Conservation (phyloP, 2,113 vertebrate genomes). For the Xenus cinereus region DNA sequence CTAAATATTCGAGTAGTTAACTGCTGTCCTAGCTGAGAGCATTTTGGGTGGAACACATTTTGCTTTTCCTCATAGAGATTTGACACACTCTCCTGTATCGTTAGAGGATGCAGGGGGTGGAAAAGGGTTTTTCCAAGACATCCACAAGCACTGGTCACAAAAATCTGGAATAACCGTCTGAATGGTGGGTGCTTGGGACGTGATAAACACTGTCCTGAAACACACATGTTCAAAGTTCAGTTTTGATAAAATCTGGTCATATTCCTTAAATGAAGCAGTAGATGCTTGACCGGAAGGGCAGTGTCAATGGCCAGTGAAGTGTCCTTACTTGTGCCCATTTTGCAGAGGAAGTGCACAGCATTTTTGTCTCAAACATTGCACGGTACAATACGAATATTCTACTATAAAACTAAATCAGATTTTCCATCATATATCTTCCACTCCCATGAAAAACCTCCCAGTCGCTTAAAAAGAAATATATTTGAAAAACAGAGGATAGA, state of each 20-base stretch:
- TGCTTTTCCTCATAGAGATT: neutral
- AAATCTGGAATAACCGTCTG: neutral
- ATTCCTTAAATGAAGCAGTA: neutral
- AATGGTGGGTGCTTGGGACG: rapidly evolving
- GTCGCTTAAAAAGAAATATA: neutral
- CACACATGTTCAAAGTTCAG: neutral
- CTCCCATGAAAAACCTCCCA: neutral
- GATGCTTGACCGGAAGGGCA: neutral
- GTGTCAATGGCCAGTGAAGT: rapidly evolving
- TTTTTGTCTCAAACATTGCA: neutral
- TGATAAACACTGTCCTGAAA: neutral
- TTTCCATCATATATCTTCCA: neutral
- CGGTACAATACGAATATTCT: rapidly evolving
- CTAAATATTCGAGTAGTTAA: neutral
- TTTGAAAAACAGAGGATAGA: too few relatives aligned
- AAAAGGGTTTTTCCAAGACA: neutral
- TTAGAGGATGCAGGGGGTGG: rapidly evolving
- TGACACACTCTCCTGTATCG: neutral
- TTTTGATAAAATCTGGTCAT: neutral
- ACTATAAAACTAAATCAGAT: neutral
- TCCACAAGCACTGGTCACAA: neutral
- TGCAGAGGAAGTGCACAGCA: neutral
- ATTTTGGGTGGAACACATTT: neutral
- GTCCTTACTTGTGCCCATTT: neutral
- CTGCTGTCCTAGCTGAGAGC: neutral